Evolutionary conservation across 37 sponge, comb jelly and placozoan species (phyloP), one percentile per base, ranked within the genome.

Genomic region (Geodia barretti): DNA sequence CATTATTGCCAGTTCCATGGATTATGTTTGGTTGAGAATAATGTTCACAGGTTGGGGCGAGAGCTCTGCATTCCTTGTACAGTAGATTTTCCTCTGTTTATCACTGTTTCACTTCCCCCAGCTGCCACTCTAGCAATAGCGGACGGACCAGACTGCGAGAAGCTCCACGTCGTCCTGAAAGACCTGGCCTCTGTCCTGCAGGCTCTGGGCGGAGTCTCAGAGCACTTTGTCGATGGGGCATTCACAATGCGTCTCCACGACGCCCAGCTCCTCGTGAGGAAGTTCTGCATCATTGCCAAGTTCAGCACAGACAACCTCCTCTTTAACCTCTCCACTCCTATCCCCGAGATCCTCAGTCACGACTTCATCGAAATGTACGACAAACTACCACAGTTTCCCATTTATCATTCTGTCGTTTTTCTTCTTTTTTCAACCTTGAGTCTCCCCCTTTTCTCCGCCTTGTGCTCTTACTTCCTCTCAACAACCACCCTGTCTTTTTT

Each of bases 121-220:
- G 66, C 24, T 14, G 7, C 54, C 14, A 47, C 64, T 29, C 65
- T 83, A 9, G 30, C 34, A 39, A 67, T 92, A 26, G 58, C 70
- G 25, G 83, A 64, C 26, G 79, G 73, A 1, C 21, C 78, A n/a
- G 82, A 83, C 61, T 92, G 80, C 36, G 84, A 91, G 74, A 70
- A 77, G 59, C 83, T 95, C 1, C 82, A 93, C 37, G 82, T 86
- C 23, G 88, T 88, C 28, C 79, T 95, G 33, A 79, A 86, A 32
- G 96, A 92, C 78, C 81, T 95, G 37, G 75, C 91, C 1, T 83
- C 91, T 34, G 47, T 78, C 38, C 62, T 93, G 42, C 96, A 95
- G 60, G 86, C 87, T 28, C 39, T 93, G 4, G 93, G 93, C 2
- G 59, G 92, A 23, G 68, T 92, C 21, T 74, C 91, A n/a, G 93